Base-by-base conservation (phyloP, 2,113 vertebrate genomes). In the Ifrita kowaldi region DNA sequence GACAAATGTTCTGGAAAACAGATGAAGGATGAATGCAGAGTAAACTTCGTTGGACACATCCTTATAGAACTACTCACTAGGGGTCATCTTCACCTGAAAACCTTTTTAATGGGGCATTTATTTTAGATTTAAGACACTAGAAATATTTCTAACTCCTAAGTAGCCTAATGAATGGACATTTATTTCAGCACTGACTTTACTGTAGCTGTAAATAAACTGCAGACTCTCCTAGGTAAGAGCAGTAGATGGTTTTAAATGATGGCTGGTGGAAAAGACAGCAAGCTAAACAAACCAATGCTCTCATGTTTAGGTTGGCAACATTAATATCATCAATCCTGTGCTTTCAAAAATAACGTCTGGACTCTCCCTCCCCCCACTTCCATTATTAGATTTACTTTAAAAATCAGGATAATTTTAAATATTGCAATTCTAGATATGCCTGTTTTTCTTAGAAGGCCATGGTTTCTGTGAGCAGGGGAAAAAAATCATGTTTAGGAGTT, bases 401-500 rank as follows among this genome's bases (percentile, higher is more conserved):
- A 93, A 85, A 79, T 37, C 22, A 78, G 33, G 26, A 32, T 84
- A 57, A 77, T 77, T 93, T 88, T 5, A 2, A 71, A 90, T 76
- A 87, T 39, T 77, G 24, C 76, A 49, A 53, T 74, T 74, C 44
- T 91, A 52, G 17, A 39, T 49, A 46, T 57, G 28, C 63, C 84
- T 95, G 73, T n/a, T 92, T 92, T 96, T 86, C 80, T 96, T 88
- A 80, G 41, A 93, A 60, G 27, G 44, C 13, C 39, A 20, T 7
- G 10, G 47, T 75, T 78, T 70, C 47, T 78, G 47, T 46, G 33
- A 53, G 33, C 28, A 64, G 16, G 30, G 27, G 37, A 13, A 53
- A 53, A 80, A 87, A 67, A 47, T 85, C 35, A 22, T 46, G 20
- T 95, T 63, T 73, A 52, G 35, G 33, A 65, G 50, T 65, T 91